Evolutionary conservation across 2,797 vertebrate species (phyloP).

Genomic region (Esox lucius): DNA sequence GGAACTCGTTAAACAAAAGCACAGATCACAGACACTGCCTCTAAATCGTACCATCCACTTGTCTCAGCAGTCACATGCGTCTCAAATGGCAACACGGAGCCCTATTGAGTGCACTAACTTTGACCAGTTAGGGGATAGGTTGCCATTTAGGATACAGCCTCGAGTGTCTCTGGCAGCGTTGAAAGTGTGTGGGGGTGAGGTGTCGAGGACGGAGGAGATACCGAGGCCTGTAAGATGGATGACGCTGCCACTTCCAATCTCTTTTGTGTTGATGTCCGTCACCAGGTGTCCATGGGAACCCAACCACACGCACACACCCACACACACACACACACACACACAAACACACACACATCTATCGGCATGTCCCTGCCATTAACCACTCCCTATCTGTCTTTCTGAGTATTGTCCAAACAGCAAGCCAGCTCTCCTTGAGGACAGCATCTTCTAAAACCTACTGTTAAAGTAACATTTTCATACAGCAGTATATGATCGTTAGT

Average conservation of each 20-base stretch:
- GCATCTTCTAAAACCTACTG: not conserved
- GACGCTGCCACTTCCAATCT: not conserved
- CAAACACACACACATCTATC: not conserved
- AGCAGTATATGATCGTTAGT: not conserved
- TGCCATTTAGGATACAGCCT: too few relatives aligned
- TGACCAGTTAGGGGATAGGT: too few relatives aligned
- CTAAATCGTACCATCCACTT: not conserved
- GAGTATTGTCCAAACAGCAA: not conserved
- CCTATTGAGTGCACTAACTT: too few relatives aligned
- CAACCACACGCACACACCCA: not conserved
- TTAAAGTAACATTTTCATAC: not conserved
- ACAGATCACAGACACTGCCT: not conserved
- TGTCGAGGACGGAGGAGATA: not conserved
- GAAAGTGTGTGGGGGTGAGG: not conserved
- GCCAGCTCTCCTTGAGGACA: not conserved
- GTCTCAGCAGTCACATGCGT: not conserved
- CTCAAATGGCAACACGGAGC: not conserved
- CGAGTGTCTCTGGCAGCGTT: not conserved
- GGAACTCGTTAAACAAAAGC: not conserved
- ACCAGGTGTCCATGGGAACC: conserved; percentile 3
- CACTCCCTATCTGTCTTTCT: not conserved
- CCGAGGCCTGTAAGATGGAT: not conserved
- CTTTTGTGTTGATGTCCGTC: not conserved
- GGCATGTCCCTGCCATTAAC: not conserved
- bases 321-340: not conserved